These are phyloP conservation scores for Drosophila prosaltans DNA, from an alignment of 1,140 invertebrate genomes.

Conservation along the genomic window DNA sequence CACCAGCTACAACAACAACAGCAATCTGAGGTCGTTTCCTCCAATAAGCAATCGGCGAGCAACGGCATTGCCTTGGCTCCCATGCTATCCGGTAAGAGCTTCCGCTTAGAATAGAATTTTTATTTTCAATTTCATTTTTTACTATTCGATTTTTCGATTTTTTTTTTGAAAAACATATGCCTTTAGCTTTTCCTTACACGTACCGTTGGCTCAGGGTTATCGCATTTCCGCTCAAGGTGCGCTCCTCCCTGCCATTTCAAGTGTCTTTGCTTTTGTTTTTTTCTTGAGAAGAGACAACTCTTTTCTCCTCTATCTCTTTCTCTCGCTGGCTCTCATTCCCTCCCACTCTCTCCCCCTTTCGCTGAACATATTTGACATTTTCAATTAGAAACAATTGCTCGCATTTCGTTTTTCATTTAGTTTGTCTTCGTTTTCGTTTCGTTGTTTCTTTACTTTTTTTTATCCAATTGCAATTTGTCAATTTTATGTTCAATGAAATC, in stretches of 20 bases:
- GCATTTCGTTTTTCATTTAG: constrained; percentile 64
- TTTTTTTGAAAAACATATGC: constrained; percentile 19
- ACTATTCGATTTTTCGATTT: constrained; percentile 33
- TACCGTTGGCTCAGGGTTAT: constrained; percentile 70
- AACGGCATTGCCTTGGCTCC: constrained; percentile 71
- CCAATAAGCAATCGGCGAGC: constrained; percentile 48
- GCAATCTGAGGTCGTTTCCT: constrained; percentile 24
- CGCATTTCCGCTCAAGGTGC: constrained; percentile 77
- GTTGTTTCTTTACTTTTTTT: constrained; percentile 49
- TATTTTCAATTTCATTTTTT: constrained; percentile 7
- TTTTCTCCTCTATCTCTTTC: constrained; percentile 29
- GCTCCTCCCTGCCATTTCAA: constrained; percentile 33
- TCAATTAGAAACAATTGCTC: constrained; percentile 81
- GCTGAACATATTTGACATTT: constrained; percentile 68
- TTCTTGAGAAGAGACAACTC: constrained; percentile 44
- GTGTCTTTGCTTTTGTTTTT: constrained; percentile 25
- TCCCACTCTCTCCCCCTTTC: constrained; percentile 13
- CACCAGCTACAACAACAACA: constrained; percentile 30
- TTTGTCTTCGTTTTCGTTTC: constrained; percentile 19
- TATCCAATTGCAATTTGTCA: constrained; percentile 72
- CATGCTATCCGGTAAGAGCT: constrained; percentile 75
- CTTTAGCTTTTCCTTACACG: constrained; percentile 23
- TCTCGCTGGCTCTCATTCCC: constrained; percentile 22
- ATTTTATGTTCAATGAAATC: constrained; percentile 35
- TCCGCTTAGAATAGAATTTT: constrained; percentile 17